Base-by-base conservation (phyloP, 2,797 vertebrate genomes). In the Silurus lanzhouensis region DNA sequence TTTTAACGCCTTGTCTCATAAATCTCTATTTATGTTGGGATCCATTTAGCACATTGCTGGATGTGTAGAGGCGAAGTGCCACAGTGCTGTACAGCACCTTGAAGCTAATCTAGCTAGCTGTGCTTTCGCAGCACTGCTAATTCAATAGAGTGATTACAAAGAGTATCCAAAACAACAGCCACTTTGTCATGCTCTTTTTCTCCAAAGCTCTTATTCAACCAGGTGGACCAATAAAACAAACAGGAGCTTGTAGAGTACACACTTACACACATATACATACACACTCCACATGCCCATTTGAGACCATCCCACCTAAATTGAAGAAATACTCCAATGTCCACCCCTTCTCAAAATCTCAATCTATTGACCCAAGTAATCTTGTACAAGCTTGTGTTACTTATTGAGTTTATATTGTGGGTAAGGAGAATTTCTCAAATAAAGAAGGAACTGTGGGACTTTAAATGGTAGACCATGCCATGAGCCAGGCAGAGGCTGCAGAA, bases 11-110 rank as follows among this genome's bases (percentile, higher is more conserved):
- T 92, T 81, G 87, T 88, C 87, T 86, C 88, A 88, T 89, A 86
- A 70, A 85, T 63, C 88, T 89, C 70, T 95, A 93, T 95, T 95
- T 95, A 94, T 91, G 88, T 91, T 93, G 88, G 90, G 89, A 88
- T 94, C 93, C 93, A 95, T 95, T 95, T 92, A 91, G 90, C 70
- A 80, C 88, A 90, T 91, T 77, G 81, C 87, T 94, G 92, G 90
- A 91, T 90, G 63, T 31, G 68, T 38, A 10, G 88, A 31, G 83
- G 87, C 87, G 87, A 90, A 92, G 88, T 85, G 64, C 88, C 91
- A 90, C 91, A 92, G 86, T 14, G 19, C 57, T 78, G 57, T 83
- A 81, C 89, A 87, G 84, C 83, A 90, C 71, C 84, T 61, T 75
- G 84, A 85, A 68, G 84, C 83, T 87, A 60, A 90, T 82, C 83